These are phyloP conservation scores for Drosophila kohkoa DNA, from an alignment of 1,140 invertebrate species.

Conservation along the genomic window DNA sequence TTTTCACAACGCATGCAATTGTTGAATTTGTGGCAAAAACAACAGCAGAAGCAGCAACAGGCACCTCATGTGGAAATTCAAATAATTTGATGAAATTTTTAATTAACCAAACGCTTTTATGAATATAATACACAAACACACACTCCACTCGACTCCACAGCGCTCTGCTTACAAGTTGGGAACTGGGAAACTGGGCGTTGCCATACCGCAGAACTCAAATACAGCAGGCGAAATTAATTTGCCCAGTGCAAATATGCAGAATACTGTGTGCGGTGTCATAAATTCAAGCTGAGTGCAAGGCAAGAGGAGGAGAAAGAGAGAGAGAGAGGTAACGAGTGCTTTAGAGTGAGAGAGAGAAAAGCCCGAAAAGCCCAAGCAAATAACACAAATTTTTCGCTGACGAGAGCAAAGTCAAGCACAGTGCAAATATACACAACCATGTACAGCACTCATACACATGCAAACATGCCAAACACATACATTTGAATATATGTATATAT, in stretches of 20 bases:
- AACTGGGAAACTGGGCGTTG: conserved; percentile 21
- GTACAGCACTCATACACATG: conserved; percentile 14
- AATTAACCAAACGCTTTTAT: conserved; percentile 59
- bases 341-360: conserved; percentile 18
- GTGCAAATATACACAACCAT: conserved; percentile 30
- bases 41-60: conserved; percentile 18
- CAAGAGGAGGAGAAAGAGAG: neutral
- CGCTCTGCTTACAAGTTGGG: conserved; percentile 4
- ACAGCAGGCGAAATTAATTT: conserved; percentile 62
- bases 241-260: conserved; percentile 60
- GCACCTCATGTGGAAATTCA: conserved; percentile 32
- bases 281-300: conserved; percentile 41
- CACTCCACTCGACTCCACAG: neutral
- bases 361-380: conserved; percentile 44
- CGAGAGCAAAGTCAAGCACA: conserved; percentile 54
- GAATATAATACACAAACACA: conserved; percentile 16
- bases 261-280: conserved; percentile 56
- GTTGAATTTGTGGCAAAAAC: neutral
- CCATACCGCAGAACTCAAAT: conserved; percentile 54
- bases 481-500: neutral
- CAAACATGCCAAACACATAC: conserved; percentile 13
- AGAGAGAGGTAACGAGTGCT: neutral
- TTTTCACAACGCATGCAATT: conserved; percentile 4
- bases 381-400: conserved; percentile 63
- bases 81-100: conserved; percentile 63